Evolutionary conservation across 2,113 vertebrate genomes (phyloP), one percentile per base, ranked within the genome.

Genomic region (Hystrix cristata): DNA sequence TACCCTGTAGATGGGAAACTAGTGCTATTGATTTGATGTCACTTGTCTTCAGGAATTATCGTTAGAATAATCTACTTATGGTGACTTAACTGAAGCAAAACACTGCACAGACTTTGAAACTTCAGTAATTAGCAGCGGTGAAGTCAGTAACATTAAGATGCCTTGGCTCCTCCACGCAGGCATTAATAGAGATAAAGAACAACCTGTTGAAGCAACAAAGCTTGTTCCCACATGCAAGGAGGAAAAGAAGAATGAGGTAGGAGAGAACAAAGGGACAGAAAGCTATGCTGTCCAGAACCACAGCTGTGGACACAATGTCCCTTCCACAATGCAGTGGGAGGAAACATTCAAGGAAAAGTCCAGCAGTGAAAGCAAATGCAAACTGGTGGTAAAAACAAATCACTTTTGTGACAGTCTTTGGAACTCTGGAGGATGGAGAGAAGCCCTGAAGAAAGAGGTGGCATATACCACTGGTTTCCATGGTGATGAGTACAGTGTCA

Each of bases 391-490:
- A 55, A 91, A 43, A 83, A 90, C 21, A 86, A 48, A 95, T 76
- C 48, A 34, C 87, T 96, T 94, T 69, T 72, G 19, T 60, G 46
- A 31, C 46, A 89, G 78, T 57, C 29, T 85, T 69, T 79, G 29
- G 5, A 86, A 81, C 62, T 94, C 95, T 93, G 27, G 71, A 89
- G 53, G 80, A 86, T 85, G 55, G 60, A 90, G 48, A 93, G 80
- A 83, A 72, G n/a, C 88, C 89, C 62, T 2, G 6, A 65, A 94
- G 43, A 87, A 94, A 82, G 91, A 96, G 19, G 84, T 86, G 71
- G 38, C 67, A 53, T 91, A 46, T 51, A 88, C 55, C 94, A 95
- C 62, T 80, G 93, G 91, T 98, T 96, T 97, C 97, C 95, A 93
- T 95, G 74, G 97, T 43, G 64, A 98, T 84, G 67, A 83, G 79